Evolutionary conservation across 2,113 vertebrate species (phyloP).

Genomic region (Sinocyclocheilus anophthalmus): DNA sequence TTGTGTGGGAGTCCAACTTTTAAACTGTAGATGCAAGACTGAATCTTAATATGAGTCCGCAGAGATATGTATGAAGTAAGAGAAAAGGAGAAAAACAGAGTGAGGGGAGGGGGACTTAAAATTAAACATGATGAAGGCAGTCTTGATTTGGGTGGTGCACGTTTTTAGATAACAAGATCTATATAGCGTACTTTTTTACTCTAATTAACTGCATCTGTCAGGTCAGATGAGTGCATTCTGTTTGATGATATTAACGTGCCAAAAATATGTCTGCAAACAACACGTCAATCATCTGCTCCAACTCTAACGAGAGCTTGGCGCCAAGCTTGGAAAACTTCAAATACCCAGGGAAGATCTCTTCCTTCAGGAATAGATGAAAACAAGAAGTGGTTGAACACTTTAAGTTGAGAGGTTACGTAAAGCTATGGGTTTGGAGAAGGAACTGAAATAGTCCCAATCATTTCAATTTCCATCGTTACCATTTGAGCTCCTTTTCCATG

Average conservation of each 20-base stretch:
- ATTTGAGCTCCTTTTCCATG: constrained; percentile 31
- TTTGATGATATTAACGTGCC: constrained; percentile 46
- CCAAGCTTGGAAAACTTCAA: constrained; percentile 39
- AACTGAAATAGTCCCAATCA: constrained; percentile 43
- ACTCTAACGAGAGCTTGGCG: constrained; percentile 44
- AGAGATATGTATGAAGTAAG: constrained; percentile 35
- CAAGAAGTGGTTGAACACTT: constrained; percentile 40
- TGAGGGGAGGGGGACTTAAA: not conserved
- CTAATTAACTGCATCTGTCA: constrained; percentile 49
- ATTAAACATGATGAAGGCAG: constrained; percentile 5
- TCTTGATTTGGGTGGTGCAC: constrained; percentile 18
- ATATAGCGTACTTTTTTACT: constrained; percentile 1
- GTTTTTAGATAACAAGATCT: constrained; percentile 44
- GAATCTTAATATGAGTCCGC: constrained; percentile 38
- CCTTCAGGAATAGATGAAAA: constrained; percentile 47
- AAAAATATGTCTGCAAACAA: constrained; percentile 33
- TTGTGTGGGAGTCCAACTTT: constrained; percentile 55
- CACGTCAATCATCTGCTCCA: constrained; percentile 43
- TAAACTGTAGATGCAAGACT: constrained; percentile 34
- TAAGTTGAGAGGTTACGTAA: constrained; percentile 42
- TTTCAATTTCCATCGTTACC: constrained; percentile 34
- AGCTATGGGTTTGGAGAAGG: constrained; percentile 33
- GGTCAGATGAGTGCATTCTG: not conserved
- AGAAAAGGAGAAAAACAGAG: constrained; percentile 15
- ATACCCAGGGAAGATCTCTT: constrained; percentile 25